Evolutionary conservation across 2,797 vertebrate species (phyloP).

Genomic region (Coregonus ussuriensis): DNA sequence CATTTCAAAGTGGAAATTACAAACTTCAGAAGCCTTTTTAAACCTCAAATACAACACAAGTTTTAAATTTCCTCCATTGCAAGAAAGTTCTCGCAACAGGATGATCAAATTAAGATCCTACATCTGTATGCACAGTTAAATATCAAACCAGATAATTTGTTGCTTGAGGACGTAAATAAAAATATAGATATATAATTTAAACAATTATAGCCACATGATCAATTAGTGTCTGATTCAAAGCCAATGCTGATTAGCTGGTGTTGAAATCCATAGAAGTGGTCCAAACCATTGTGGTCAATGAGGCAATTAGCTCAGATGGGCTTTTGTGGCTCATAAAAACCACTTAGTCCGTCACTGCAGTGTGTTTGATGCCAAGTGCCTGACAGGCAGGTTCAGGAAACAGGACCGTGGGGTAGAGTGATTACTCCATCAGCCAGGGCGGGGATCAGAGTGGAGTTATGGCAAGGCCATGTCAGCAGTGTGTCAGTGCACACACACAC

Average conservation of each 20-base stretch:
- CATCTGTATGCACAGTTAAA: no score
- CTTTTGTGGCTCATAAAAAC: not conserved
- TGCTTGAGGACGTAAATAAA: no score
- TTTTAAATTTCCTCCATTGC: no score
- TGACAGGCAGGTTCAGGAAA: not conserved
- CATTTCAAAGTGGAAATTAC: no score
- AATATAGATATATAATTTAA: not conserved
- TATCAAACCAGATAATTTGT: no score
- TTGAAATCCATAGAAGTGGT: not conserved
- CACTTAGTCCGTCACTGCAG: not conserved
- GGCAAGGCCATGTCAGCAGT: not conserved
- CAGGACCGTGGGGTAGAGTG: not conserved
- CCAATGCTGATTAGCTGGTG: not conserved
- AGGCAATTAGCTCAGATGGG: not conserved
- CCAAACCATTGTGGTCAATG: not conserved
- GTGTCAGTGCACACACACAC: not conserved
- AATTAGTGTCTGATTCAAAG: not conserved
- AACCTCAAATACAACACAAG: no score
- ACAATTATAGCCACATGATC: not conserved
- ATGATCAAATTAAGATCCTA: no score
- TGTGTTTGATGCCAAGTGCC: not conserved
- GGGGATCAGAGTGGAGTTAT: not conserved
- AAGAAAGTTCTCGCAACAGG: no score
- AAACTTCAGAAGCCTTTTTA: no score
- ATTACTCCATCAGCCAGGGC: conserved; percentile 3